Percentiles rank a stretch among this genome's conserved stretches.
phyloP scores from a whole-genome alignment of 2,888 invertebrate species.

The Platerodrilus igneus region DNA sequence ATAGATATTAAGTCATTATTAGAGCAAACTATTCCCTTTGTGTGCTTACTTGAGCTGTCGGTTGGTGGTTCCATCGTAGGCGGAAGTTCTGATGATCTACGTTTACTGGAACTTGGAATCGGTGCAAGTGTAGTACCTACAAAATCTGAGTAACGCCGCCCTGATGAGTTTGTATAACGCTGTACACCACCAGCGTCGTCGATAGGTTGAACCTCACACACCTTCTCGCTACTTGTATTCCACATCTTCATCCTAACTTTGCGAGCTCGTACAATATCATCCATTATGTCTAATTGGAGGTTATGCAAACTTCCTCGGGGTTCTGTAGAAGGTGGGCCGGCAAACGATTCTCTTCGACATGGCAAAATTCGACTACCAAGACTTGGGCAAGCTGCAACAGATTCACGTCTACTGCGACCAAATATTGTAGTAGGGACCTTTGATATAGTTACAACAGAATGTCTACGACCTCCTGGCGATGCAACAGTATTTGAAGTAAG shows the following conservation, averaged over 20 bases:
- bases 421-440: slow-evolving; percentile 73
- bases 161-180: slow-evolving; percentile 51
- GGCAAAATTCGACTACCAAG: slow-evolving; percentile 46
- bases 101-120: slow-evolving; percentile 53
- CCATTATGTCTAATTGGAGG: slow-evolving; percentile 82
- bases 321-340: slow-evolving; percentile 69
- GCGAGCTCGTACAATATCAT: slow-evolving; percentile 77
- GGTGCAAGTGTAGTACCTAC: slow-evolving; percentile 58
- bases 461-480: slow-evolving; percentile 71
- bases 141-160: slow-evolving; percentile 70
- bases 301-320: slow-evolving; percentile 75
- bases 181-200: slow-evolving; percentile 61
- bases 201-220: slow-evolving; percentile 77
- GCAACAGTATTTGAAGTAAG: slow-evolving; percentile 69
- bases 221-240: slow-evolving; percentile 71
- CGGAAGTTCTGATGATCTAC: slow-evolving; percentile 73
- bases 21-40: slow-evolving; percentile 68
- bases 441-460: slow-evolving; percentile 83
- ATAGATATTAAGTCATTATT: slow-evolving; percentile 77
- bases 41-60: slow-evolving; percentile 41
- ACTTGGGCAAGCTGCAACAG: slow-evolving; percentile 71
- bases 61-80: slow-evolving; percentile 41
- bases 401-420: slow-evolving; percentile 73
- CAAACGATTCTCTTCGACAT: slow-evolving; percentile 44
- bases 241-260: slow-evolving; percentile 81